phyloP scores from a whole-genome alignment of 2,113 vertebrate species.

The Anseranas semipalmata region DNA sequence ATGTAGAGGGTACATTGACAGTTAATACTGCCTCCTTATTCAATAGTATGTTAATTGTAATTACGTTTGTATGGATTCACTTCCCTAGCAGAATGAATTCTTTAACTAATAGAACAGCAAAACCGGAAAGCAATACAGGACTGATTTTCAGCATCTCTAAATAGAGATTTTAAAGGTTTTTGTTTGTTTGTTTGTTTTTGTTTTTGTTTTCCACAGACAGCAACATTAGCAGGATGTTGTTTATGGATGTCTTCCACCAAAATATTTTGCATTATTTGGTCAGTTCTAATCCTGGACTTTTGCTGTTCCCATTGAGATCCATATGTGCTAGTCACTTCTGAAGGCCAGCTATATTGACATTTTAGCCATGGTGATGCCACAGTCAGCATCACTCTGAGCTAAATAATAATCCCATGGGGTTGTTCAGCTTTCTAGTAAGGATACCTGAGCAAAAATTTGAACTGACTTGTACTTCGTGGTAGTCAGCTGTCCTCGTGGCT shows the following conservation, averaged over 20 bases:
- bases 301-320: not conserved
- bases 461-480: not conserved
- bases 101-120: not conserved
- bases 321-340: fast-evolving
- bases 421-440: not conserved
- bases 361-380: not conserved
- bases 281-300: not conserved
- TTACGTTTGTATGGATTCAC: not conserved
- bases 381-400: not conserved
- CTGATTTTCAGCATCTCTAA: not conserved
- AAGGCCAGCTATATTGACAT: not conserved
- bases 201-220: not conserved
- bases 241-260: not conserved
- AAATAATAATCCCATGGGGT: not conserved
- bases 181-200: not conserved
- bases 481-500: not conserved
- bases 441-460: not conserved
- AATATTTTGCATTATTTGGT: not conserved
- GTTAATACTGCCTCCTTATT: not conserved
- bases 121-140: not conserved
- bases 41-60: not conserved
- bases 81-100: not conserved
- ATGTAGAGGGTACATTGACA: not conserved
- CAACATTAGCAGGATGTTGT: not conserved
- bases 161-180: not conserved